Evolutionary conservation across 2,797 vertebrate genomes (phyloP), one percentile per base, ranked within the genome.

Genomic region (Intellagama lesueurii): DNA sequence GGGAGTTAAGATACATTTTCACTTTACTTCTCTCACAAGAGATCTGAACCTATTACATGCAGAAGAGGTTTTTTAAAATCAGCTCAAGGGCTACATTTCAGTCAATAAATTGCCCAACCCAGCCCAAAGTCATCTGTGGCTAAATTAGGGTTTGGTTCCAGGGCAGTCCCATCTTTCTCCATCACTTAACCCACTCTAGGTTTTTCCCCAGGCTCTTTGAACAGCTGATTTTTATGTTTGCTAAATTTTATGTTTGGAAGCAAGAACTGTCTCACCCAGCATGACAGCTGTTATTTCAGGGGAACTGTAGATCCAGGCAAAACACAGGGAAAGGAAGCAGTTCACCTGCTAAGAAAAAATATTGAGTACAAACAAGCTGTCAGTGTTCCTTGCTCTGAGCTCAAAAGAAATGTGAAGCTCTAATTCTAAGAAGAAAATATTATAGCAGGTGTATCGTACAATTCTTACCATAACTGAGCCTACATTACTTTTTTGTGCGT

Each of bases 401-500:
- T 80, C 44, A 77, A 86, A 69, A 75, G 49, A 64, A 64, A 75
- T 44, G 17, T 32, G 5, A 76, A 68, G 0, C 11, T 17, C 7
- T 68, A 30, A 1, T 81, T 86, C 16, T 75, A 49, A 75, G 40
- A 2, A 4, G 35, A 52, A 85, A 52, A 47, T 30, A 35, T 30
- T 49, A 28, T 22, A 16, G 26, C 44, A 26, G 28, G 35, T 44
- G 9, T 3, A 28, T 30, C 73, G 17, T 17, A 12, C 26, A 19
- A 49, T 89, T 24, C 52, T 60, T 4, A 47, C 35, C 4, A 12
- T 40, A 73, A 30, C 16, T 72, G 26, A 44, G 32, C 40, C 30
- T 68, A 56, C 30, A 12, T 76, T 22, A 52, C 26, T n/a, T 77
- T 47, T 77, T 52, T 89, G 70, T 91, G 88, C 92, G 9, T 47